Evolutionary conservation across 2,888 invertebrate species (phyloP).

Genomic region (Philereme transversata): DNA sequence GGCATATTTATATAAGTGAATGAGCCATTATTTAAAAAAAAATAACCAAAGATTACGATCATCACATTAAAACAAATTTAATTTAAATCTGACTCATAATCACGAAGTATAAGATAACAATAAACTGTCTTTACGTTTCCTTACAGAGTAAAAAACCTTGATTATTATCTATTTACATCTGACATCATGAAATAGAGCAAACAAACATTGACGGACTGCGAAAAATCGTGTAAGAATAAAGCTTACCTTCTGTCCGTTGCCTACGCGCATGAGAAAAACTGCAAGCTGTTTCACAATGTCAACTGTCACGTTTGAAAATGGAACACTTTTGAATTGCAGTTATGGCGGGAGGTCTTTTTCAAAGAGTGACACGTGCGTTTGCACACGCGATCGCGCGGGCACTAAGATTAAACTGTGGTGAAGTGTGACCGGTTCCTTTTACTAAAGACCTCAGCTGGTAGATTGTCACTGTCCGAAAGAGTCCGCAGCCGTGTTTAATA

Average conservation of each 20-base stretch:
- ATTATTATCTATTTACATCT: slow-evolving; percentile 26
- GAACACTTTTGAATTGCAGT: slow-evolving; percentile 47
- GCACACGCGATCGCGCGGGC: slow-evolving; percentile 63
- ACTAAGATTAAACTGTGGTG: slow-evolving; percentile 48
- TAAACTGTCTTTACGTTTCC: slow-evolving; percentile 27
- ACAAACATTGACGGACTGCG: slow-evolving; percentile 14
- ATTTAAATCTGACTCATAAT: slow-evolving; percentile 17
- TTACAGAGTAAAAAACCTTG: slow-evolving; percentile 33
- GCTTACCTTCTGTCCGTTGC: slow-evolving; percentile 59
- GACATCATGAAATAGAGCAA: slow-evolving; percentile 33
- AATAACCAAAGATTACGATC: slow-evolving; percentile 9
- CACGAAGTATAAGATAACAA: slow-evolving; percentile 15
- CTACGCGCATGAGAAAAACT: slow-evolving; percentile 46
- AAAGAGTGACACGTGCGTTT: slow-evolving; percentile 53
- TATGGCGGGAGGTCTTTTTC: slow-evolving; percentile 57
- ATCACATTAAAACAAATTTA: slow-evolving; percentile 8
- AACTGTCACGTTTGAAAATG: slow-evolving; percentile 54
- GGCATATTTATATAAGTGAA: no score
- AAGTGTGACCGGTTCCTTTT: slow-evolving; percentile 62
- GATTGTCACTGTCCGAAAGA: slow-evolving; percentile 60
- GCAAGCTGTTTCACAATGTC: slow-evolving; percentile 52
- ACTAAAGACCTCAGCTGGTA: slow-evolving; percentile 57
- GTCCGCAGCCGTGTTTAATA: slow-evolving; percentile 43
- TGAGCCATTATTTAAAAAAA: background rate
- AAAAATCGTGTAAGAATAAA: slow-evolving; percentile 1